Conservation (phyloP, 1,140 invertebrate genomes). For the Glossosoma conforme region DNA sequence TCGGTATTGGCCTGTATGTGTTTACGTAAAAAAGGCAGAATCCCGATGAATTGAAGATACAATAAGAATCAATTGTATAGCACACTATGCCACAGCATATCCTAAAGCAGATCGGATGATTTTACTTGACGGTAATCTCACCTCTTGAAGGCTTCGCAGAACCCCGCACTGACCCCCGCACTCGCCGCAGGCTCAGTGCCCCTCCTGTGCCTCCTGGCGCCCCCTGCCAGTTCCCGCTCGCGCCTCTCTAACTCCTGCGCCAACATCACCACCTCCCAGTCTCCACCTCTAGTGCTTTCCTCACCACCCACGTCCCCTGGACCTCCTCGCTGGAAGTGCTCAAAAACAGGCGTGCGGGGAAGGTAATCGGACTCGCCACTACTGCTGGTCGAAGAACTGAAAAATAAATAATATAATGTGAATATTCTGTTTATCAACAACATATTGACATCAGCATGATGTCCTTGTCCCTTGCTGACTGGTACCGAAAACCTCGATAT, state of each 20-base stretch:
- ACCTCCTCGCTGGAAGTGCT: conserved; percentile 36
- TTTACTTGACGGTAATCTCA: conserved; percentile 5
- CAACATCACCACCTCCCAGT: conserved; percentile 76
- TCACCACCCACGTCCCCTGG: conserved; percentile 30
- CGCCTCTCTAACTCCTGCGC: conserved; percentile 64
- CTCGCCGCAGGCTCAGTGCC: not conserved
- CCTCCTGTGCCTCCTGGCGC: conserved; percentile 5
- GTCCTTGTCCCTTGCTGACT: no score
- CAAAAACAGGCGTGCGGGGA: conserved; percentile 44
- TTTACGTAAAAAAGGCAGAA: not conserved
- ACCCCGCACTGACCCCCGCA: conserved; percentile 1
- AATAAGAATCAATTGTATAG: not conserved
- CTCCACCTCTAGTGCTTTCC: conserved; percentile 45
- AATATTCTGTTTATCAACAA: no score
- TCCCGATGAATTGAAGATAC: not conserved
- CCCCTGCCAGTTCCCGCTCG: conserved; percentile 46
- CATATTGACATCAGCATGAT: no score
- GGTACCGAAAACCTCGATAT: no score
- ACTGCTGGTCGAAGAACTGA: conserved; percentile 41
- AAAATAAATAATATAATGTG: no score
- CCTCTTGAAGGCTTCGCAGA: conserved; percentile 26
- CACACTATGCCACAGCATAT: no score
- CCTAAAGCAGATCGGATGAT: not conserved
- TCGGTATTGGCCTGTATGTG: not conserved
- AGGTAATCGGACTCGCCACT: conserved; percentile 47